A percentile compares a stretch with the other conserved stretches of the same genome.
Conservation (phyloP, 2,888 invertebrate species). For the Timema podura region DNA sequence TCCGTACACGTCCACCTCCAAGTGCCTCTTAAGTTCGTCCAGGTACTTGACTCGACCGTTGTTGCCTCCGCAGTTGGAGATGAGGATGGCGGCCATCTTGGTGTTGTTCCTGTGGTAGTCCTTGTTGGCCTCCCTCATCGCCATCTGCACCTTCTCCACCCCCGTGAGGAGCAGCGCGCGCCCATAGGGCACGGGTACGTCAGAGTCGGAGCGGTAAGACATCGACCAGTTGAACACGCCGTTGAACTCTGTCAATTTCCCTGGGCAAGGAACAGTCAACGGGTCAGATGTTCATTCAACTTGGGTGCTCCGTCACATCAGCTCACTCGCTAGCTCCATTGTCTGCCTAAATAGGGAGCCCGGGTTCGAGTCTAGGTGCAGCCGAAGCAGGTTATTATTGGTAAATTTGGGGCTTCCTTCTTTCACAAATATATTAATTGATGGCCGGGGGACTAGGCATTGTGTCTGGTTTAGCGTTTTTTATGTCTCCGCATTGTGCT, state of each 20-base stretch:
- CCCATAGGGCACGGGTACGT: conserved; percentile 46
- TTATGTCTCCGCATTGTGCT: too few relatives aligned
- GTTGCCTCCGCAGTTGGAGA: conserved; percentile 44
- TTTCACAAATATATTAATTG: too few relatives aligned
- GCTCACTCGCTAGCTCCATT: too few relatives aligned
- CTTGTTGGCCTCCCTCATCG: conserved; percentile 1
- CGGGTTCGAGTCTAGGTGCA: too few relatives aligned
- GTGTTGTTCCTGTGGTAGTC: conserved; percentile 42
- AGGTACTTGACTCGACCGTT: conserved; percentile 40
- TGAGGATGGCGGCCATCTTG: conserved; percentile 51
- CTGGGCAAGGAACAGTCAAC: too few relatives aligned
- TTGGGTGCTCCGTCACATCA: too few relatives aligned
- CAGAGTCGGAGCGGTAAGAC: conserved; percentile 49
- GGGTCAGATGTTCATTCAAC: too few relatives aligned
- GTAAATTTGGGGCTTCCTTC: too few relatives aligned
- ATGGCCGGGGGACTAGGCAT: too few relatives aligned
- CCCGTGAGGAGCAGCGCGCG: conserved; percentile 30
- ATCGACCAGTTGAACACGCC: conserved; percentile 55
- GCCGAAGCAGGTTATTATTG: too few relatives aligned
- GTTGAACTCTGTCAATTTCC: conserved; percentile 50
- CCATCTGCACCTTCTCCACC: not conserved
- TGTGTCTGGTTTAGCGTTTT: too few relatives aligned
- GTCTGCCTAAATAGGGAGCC: too few relatives aligned
- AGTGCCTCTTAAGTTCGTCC: conserved; percentile 38
- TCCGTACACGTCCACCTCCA: conserved; percentile 41